Conservation (phyloP, 92 coral and sea anemone species). For the Montipora capitata region DNA sequence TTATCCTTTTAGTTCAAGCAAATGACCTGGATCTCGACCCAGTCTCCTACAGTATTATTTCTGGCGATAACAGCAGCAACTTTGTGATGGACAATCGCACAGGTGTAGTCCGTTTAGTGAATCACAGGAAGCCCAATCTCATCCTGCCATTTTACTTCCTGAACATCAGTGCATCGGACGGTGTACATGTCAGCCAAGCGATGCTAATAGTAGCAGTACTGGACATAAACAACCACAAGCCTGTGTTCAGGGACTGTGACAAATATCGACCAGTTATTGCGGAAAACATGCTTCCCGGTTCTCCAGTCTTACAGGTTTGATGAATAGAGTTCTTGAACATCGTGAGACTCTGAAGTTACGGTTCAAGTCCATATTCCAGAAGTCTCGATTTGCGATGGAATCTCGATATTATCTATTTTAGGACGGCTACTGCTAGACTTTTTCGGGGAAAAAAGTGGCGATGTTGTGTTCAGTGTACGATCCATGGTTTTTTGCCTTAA, state of each 20-base stretch:
- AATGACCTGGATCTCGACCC: conserved; percentile 87
- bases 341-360: too few relatives aligned
- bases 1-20: conserved; percentile 85
- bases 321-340: too few relatives aligned
- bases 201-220: conserved; percentile 83
- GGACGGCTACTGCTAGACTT: too few relatives aligned
- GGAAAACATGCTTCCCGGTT: conserved; percentile 78
- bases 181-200: conserved; percentile 83
- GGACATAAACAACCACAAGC: conserved; percentile 95
- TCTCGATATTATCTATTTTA: too few relatives aligned
- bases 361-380: too few relatives aligned
- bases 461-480: too few relatives aligned
- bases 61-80: conserved; percentile 90
- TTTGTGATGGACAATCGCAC: conserved; percentile 88
- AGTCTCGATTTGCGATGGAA: too few relatives aligned
- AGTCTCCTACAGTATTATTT: conserved; percentile 87
- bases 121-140: conserved; percentile 64
- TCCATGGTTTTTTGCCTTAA: too few relatives aligned
- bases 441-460: too few relatives aligned
- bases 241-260: conserved; percentile 88
- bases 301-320: conserved; percentile 84
- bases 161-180: conserved; percentile 95
- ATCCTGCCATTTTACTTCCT: conserved; percentile 85
- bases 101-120: conserved; percentile 86
- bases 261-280: conserved; percentile 84